Evolutionary conservation across 1,140 invertebrate species (phyloP).

Genomic region (Sesamia nonagrioides): DNA sequence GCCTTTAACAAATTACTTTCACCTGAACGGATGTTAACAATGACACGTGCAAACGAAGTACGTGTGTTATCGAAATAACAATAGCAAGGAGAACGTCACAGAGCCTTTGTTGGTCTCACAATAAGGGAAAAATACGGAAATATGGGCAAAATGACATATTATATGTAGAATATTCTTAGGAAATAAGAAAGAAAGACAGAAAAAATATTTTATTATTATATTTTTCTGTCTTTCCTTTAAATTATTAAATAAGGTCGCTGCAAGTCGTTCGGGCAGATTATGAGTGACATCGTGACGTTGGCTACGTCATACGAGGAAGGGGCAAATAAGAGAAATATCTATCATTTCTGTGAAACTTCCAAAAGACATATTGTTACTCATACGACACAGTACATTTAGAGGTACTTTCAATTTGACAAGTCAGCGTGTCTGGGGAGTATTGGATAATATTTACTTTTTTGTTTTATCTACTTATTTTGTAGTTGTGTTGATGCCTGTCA

Average conservation of each 20-base stretch:
- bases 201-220: no score
- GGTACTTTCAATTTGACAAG: slow-evolving; percentile 26
- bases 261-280: not conserved
- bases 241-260: slow-evolving; percentile 35
- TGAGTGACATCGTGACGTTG: not conserved
- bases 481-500: not conserved
- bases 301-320: not conserved
- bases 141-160: slow-evolving; percentile 27
- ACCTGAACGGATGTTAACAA: slow-evolving; percentile 20
- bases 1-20: slow-evolving; percentile 37
- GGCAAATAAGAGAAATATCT: slow-evolving; percentile 5
- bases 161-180: slow-evolving; percentile 12
- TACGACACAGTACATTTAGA: slow-evolving; percentile 24
- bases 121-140: slow-evolving; percentile 2
- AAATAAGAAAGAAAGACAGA: not conserved
- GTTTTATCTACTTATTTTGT: not conserved
- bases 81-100: slow-evolving; percentile 28
- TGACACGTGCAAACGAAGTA: slow-evolving; percentile 26
- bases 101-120: slow-evolving; percentile 31
- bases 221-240: no score
- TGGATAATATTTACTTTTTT: not conserved
- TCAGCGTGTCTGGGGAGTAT: slow-evolving; percentile 25
- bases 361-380: slow-evolving; percentile 31
- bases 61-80: slow-evolving; percentile 34
- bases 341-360: not conserved